A percentile compares a stretch with the other conserved stretches of the same genome.
phyloP scores from a whole-genome alignment of 2,888 invertebrate species.

The Acrobasis consociella region DNA sequence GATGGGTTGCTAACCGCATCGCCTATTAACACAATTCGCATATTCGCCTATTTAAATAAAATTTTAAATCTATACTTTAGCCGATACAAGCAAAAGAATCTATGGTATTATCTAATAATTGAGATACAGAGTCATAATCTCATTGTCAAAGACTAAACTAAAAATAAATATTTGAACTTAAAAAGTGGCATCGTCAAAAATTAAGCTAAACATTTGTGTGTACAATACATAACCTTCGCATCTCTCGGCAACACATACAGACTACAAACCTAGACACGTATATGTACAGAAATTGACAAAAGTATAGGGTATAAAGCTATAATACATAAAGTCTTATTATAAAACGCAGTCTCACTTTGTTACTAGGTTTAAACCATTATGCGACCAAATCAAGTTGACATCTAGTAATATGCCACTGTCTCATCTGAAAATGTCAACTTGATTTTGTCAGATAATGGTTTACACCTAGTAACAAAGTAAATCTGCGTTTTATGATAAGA shows the following conservation, averaged over 20 bases:
- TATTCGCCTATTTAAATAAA: not conserved
- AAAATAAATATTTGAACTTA: conserved; percentile 24
- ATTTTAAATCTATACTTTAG: not conserved
- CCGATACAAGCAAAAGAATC: not conserved
- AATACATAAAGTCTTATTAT: no score
- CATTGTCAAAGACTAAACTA: not conserved
- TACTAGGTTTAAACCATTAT: no score
- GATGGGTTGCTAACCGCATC: no score
- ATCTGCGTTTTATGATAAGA: no score
- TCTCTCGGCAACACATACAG: conserved; percentile 23
- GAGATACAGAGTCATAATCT: conserved; percentile 21
- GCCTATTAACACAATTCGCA: no score
- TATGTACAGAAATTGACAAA: conserved; percentile 59
- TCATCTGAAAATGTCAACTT: no score
- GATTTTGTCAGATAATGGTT: no score
- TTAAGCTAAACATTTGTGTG: conserved; percentile 3
- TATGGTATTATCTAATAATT: conserved; percentile 5
- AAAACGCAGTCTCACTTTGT: no score
- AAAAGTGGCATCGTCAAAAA: conserved; percentile 9
- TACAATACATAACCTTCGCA: conserved; percentile 24
- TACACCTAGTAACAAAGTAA: no score
- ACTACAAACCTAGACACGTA: conserved; percentile 31
- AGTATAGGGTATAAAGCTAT: conserved; percentile 8
- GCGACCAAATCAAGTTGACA: no score
- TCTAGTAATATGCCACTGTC: no score